phyloP scores from a whole-genome alignment of 2,113 vertebrate species.

The Oreochromis tanganicae region DNA sequence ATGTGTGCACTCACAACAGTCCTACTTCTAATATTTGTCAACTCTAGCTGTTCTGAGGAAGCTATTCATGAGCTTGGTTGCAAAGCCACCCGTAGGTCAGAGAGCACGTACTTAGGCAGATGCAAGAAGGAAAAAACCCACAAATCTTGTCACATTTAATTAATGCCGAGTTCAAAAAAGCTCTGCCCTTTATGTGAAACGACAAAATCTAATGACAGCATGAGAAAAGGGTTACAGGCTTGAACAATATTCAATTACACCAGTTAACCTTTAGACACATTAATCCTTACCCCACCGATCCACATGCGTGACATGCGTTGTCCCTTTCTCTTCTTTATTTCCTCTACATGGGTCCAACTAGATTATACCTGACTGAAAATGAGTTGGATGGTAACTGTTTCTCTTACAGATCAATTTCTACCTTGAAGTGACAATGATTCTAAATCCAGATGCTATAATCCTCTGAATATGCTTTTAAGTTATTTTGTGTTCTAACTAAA shows the following conservation, averaged over 20 bases:
- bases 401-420: background rate
- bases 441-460: background rate
- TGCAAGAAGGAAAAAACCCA: background rate
- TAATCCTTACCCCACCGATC: slow-evolving; percentile 10
- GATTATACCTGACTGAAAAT: background rate
- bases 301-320: background rate
- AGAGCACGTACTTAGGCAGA: background rate
- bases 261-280: slow-evolving; percentile 45
- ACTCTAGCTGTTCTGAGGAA: slow-evolving; percentile 18
- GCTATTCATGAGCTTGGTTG: slow-evolving; percentile 1
- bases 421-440: background rate
- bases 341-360: background rate
- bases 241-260: slow-evolving; percentile 25
- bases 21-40: slow-evolving; percentile 48
- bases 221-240: slow-evolving; percentile 10
- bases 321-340: background rate
- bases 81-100: background rate
- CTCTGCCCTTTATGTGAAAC: slow-evolving; percentile 1
- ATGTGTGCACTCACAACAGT: slow-evolving; percentile 27
- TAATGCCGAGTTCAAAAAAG: slow-evolving; percentile 16
- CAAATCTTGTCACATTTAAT: background rate
- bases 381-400: background rate
- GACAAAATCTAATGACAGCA: slow-evolving; percentile 7
- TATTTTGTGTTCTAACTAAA: background rate
- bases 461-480: background rate